phyloP scores from a whole-genome alignment of 2,888 invertebrate genomes.

The Lysandra coridon region DNA sequence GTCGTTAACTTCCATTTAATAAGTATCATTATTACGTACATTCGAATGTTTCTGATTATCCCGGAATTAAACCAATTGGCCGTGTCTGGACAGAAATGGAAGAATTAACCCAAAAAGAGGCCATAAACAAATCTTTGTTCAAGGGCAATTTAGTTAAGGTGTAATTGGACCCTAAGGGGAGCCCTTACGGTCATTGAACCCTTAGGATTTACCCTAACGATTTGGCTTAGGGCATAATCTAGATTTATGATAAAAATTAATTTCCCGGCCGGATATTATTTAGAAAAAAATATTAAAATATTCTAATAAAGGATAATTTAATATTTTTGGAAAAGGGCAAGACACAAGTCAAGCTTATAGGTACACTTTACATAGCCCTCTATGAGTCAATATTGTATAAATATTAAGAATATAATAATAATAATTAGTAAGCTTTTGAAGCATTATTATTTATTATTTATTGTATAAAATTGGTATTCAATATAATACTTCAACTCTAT shows the following conservation, averaged over 20 bases:
- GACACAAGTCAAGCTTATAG: neutral
- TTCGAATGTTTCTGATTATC: neutral
- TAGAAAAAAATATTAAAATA: too few species aligned
- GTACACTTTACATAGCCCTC: neutral
- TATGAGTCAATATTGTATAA: too few species aligned
- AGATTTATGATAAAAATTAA: neutral
- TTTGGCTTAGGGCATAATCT: neutral
- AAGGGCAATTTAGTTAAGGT: constrained; percentile 7
- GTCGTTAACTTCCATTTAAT: neutral
- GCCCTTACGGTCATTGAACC: constrained; percentile 7
- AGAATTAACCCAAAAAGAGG: constrained; percentile 18
- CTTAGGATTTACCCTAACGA: neutral
- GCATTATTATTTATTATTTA: too few species aligned
- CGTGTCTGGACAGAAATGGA: neutral
- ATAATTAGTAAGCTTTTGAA: too few species aligned
- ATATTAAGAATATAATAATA: too few species aligned
- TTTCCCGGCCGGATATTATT: neutral
- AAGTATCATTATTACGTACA: neutral
- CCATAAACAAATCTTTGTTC: constrained; percentile 12
- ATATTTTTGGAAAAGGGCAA: neutral
- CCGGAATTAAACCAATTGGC: neutral
- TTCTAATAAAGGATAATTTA: neutral
- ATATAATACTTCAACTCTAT: too few species aligned
- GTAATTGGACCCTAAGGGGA: neutral
- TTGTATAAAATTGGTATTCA: too few species aligned